Evolutionary conservation across 2,797 vertebrate species (phyloP).

Genomic region (Parauchenoglanis punctatus): DNA sequence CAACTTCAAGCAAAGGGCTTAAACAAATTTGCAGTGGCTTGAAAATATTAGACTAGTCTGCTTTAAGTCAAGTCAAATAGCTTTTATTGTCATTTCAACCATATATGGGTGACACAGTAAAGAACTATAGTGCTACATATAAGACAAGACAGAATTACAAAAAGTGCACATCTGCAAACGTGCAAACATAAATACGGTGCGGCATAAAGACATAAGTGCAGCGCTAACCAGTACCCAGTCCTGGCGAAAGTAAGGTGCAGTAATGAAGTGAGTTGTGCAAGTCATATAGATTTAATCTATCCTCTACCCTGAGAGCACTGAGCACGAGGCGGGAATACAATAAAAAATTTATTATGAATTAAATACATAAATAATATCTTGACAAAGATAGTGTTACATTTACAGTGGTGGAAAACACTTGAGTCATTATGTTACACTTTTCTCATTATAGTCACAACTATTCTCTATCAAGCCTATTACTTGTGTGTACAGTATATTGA

Average conservation of each 20-base stretch:
- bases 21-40: neutral
- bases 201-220: too few species aligned
- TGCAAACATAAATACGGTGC: too few species aligned
- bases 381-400: neutral
- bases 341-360: neutral
- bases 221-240: too few species aligned
- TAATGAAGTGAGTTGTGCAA: too few species aligned
- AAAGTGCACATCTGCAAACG: too few species aligned
- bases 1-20: neutral
- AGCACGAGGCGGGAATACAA: neutral
- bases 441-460: neutral
- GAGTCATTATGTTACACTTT: neutral
- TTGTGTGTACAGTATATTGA: slow-evolving; percentile 4
- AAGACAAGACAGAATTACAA: too few species aligned
- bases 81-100: too few species aligned
- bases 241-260: too few species aligned
- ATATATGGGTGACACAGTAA: too few species aligned
- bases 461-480: slow-evolving; percentile 5
- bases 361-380: neutral
- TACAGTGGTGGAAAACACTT: neutral
- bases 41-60: neutral
- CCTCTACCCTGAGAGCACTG: neutral
- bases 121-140: too few species aligned
- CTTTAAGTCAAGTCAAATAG: neutral
- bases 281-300: too few species aligned